Base-by-base conservation (phyloP, 2,888 invertebrate species). In the Argyresthia albistria region DNA sequence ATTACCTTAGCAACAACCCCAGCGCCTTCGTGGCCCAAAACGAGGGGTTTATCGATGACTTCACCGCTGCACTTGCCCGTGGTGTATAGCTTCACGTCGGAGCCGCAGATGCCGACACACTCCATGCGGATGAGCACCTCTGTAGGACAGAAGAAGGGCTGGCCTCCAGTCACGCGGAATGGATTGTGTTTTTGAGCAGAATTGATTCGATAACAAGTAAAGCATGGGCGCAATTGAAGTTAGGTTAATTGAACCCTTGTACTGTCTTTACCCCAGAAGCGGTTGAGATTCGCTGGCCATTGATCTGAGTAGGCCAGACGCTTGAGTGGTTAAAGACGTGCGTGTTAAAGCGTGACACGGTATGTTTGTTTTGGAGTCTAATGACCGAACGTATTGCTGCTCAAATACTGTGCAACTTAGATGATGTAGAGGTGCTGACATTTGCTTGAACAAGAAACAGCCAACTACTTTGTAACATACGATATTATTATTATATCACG, bases 51-150 rank as follows among this genome's bases (percentile, higher is more conserved):
- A 35, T 89, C 89, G 0, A 98, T 83, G 14, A 94, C 80, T 62
- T 97, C 97, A 60, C 93, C 89, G 0, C 96, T 97, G 64, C 97
- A 97, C 43, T 90, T 80, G 4, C 97, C 98, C 52, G 93, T 83
- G 0, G 89, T 90, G 76, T 95, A 91, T 67, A 97, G 92, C 77
- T 97, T 97, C 8, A 98, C 94, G 76, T 98, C 98, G 0, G 94
- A 93, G 0, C 98, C 98, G 70, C 98, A 99, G 61, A 99, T 98
- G 14, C 98, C 98, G 35, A 98, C 96, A 58, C 93, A 93, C 57
- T 92, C 92, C 91, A 98, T 95, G 67, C 91, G 90, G 43, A 98
- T 73, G 36, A 97, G 89, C 8, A 95, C 96, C 82, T 97, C 97
- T 95, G 76, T 1, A 6, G 77, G 72, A 50, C 14, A n/a, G 35